Base-by-base conservation (phyloP, 2,113 vertebrate genomes). In the Nyctereutes procyonoides region DNA sequence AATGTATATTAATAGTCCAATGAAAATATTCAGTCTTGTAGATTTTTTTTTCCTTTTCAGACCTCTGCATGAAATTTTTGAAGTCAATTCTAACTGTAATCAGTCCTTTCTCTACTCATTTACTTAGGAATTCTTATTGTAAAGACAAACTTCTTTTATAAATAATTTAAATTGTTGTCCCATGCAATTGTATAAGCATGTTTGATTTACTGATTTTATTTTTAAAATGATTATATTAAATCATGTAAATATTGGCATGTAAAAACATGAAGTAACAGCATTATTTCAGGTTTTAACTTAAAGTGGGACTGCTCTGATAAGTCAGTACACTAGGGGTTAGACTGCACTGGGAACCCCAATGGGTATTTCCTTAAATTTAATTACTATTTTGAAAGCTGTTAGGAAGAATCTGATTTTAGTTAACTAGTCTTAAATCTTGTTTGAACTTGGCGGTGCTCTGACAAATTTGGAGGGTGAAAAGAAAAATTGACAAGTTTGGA, bases 111-210 rank as follows among this genome's bases (percentile, higher is more conserved):
- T 48, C 35, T 97, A 17, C 71, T 97, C 67, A 97, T 24, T 97
- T 95, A 96, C 93, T 86, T 97, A 74, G 63, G 15, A 60, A 97
- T 97, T 80, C 35, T 96, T 88, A 96, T 97, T 71, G 86, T 94
- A 96, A 97, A 96, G 74, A 28, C 1, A 96, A 62, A 88, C 5
- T 81, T 90, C 77, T 96, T 98, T 94, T 95, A 55, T 89, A 97
- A 93, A 97, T 93, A 85, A 96, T 98, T 98, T 96, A 84, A 74
- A 95, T 96, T 0, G 35, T 76, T 77, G n/a, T 76, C 8, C 56
- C 90, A 87, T 96, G 63, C 15, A 88, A 22, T 83, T 96, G 3
- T 97, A 93, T 81, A 97, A 97, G 63, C 58, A 91, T 65, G 5
- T 83, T 97, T 95, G 22, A 58, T 73, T 90, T 97, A 74, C 8